A percentile compares a stretch with the other conserved stretches of the same genome.
Evolutionary conservation across 2,888 invertebrate genomes (phyloP).

Genomic region (Boloria selene): DNA sequence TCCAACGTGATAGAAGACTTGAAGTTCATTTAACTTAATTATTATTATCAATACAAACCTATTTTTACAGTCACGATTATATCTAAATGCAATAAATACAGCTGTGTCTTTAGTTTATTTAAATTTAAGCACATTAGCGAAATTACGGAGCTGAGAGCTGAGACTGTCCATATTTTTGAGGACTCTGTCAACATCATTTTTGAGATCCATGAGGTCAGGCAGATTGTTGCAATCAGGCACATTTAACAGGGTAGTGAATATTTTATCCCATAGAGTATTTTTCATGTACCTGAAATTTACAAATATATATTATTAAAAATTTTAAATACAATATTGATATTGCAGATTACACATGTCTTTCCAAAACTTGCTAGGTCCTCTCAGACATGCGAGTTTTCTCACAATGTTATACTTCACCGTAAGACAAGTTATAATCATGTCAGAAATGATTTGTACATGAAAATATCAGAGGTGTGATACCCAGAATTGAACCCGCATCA

Average conservation of each 20-base stretch:
- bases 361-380: too few species aligned
- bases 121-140: constrained; percentile 80
- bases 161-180: constrained; percentile 66
- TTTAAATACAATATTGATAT: neutral
- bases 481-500: too few species aligned
- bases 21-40: constrained; percentile 59
- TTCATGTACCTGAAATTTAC: constrained; percentile 83
- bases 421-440: too few species aligned
- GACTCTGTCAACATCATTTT: constrained; percentile 71
- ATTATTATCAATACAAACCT: constrained; percentile 66
- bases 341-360: too few species aligned
- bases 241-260: constrained; percentile 92
- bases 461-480: too few species aligned
- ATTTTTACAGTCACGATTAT: constrained; percentile 73
- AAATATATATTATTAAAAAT: too few species aligned
- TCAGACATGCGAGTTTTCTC: too few species aligned
- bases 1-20: constrained; percentile 49
- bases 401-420: too few species aligned
- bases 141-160: constrained; percentile 69
- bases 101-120: constrained; percentile 69
- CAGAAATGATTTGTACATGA: too few species aligned
- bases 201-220: constrained; percentile 86
- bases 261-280: constrained; percentile 88
- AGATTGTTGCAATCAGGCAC: constrained; percentile 88
- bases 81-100: constrained; percentile 81